Evolutionary conservation across 2,888 invertebrate genomes (phyloP), one percentile per base, ranked within the genome.

Genomic region (Copidosoma aretas): DNA sequence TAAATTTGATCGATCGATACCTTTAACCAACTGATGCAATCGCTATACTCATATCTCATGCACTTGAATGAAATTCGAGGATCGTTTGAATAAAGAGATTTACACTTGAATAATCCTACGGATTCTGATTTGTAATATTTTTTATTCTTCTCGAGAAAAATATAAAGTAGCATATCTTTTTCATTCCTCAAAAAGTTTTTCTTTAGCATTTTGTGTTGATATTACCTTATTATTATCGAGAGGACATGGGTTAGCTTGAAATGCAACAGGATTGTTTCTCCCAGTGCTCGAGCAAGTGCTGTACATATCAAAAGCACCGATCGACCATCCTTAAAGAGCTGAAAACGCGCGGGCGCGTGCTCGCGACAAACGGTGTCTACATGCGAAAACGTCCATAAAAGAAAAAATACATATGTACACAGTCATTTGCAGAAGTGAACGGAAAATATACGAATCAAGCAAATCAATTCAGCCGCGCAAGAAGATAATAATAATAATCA

Each of bases 1-100:
- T 67, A 71, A 71, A 56, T 46, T 59, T 68, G 63, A 62, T 68
- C 71, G 71, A 71, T 71, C 71, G 68, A 71, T 71, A 71, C 61
- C 54, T 67, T 64, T 67, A 17, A 19, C 17, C 25, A 63, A 64
- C 32, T 57, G 24, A 24, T 58, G 22, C 60, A 57, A n/a, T 63
- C 46, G 53, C 24, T 61, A 25, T 25, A 46, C 24, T 53, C 46
- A 32, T 32, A 32, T 3, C 32, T 5, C 12, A 12, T 15, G 14
- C 17, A 41, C 53, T 62, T 25, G n/a, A n/a, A n/a, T 32, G 32
- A 67, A 64, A 60, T 67, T 70, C 12, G 65, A 62, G 22, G 61
- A 56, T 49, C 66, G 53, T 25, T 58, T 39, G 17, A 15, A 46
- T 14, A 41, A 58, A 65, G 59, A 60, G 24, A 67, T 70, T 60